Evolutionary conservation across 2,888 invertebrate species (phyloP).

Genomic region (Eupithecia insigniata): DNA sequence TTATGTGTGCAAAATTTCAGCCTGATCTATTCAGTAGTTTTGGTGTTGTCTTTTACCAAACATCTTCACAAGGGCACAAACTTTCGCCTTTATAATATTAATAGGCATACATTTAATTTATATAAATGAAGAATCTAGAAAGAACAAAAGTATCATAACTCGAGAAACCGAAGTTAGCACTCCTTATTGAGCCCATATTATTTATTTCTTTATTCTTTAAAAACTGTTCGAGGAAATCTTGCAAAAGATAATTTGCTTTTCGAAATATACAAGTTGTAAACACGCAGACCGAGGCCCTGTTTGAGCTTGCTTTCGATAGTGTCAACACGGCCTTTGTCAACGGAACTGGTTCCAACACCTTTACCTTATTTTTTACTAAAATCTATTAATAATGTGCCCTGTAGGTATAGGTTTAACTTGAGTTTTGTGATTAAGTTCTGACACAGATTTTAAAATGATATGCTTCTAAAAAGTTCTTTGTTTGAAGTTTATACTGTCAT

Average conservation of each 20-base stretch:
- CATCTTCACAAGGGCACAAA: too few relatives aligned
- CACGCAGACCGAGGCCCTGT: conserved; percentile 61
- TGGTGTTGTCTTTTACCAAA: too few relatives aligned
- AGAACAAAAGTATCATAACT: conserved; percentile 10
- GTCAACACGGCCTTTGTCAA: conserved; percentile 75
- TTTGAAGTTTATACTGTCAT: background rate
- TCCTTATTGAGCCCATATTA: conserved; percentile 14
- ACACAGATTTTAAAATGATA: background rate
- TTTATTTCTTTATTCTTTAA: conserved; percentile 30
- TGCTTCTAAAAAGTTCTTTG: background rate
- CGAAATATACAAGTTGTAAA: conserved; percentile 73
- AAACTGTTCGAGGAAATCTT: conserved; percentile 60
- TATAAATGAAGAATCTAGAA: conserved; percentile 5
- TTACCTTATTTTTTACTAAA: conserved; percentile 68
- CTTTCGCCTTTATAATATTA: too few relatives aligned
- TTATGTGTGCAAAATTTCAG: too few relatives aligned
- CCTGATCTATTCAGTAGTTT: too few relatives aligned
- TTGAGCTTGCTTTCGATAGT: conserved; percentile 79
- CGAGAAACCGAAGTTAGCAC: background rate
- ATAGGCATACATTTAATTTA: too few relatives aligned
- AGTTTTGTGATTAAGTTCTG: conserved; percentile 10
- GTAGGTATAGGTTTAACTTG: conserved; percentile 32
- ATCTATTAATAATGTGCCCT: conserved; percentile 61
- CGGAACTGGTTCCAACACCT: conserved; percentile 73
- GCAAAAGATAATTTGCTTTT: conserved; percentile 70